Base-by-base conservation (phyloP, 2,113 vertebrate species). In the Coregonus clupeaformis region DNA sequence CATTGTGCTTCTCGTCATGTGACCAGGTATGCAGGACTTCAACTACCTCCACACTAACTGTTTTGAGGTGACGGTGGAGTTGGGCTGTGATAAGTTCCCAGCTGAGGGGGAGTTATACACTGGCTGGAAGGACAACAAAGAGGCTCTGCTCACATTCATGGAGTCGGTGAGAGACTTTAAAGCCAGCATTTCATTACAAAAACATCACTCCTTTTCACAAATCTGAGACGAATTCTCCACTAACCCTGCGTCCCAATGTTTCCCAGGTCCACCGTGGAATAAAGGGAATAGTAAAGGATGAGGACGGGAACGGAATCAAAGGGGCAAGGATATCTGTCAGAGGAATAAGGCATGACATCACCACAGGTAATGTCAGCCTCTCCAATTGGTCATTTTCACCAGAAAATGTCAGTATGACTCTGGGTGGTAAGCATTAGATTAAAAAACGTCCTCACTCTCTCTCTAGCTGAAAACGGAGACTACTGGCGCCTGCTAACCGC, bases 11-110 rank as follows among this genome's bases (percentile, higher is more conserved):
- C 66, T 13, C 24, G 27, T 52, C 62, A 62, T 77, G 52, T 82
- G 83, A 1, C 49, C 85, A 98, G 97, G 97, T 64, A 99, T 99
- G 97, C 94, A 96, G 77, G 97, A 99, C 91, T 98, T 99, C 90
- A 98, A 97, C 90, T 99, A 98, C 74, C 94, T 99, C 68, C 97
- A 98, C 93, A 98, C 95, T 88, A 99, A 99, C 89, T 99, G 97
- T 75, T 97, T 98, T 76, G 97, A 99, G 91, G 94, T 98, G 86
- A 97, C 97, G 0, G 93, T 98, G 83, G 94, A 95, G 78, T 91
- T 99, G 32, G 96, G 97, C 73, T 99, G 97, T 88, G 96, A 98
- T 63, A 97, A 96, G 82, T 96, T 97, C 78, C 97, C 96, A 12
- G 89, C 94, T 2, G 95, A 98, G 82, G 95, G 97, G 75, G 94